Percentiles rank a stretch among this genome's conserved stretches.
Conservation (phyloP, 2,113 vertebrate species). For the Pelvicachromis taeniatus region DNA sequence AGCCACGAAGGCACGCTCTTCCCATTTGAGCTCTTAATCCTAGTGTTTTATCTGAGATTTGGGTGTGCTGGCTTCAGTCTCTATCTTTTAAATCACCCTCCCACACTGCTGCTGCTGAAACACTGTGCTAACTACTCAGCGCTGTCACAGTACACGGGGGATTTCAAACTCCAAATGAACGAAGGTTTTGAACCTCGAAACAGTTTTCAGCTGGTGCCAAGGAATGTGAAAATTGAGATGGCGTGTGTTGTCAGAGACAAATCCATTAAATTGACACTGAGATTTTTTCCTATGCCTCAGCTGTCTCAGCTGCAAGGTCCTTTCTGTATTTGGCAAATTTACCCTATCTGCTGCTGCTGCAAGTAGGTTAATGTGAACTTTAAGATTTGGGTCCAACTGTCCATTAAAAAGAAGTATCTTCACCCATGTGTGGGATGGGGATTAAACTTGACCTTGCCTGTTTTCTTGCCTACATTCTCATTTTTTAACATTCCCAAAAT, state of each 20-base stretch:
- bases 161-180: slow-evolving; percentile 19
- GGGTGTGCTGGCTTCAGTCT: slow-evolving; percentile 10
- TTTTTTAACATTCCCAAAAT: neutral
- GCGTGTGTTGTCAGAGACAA: slow-evolving; percentile 3
- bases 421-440: neutral
- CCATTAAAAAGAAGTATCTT: neutral
- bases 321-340: neutral
- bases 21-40: slow-evolving; percentile 57
- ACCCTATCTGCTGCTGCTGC: neutral
- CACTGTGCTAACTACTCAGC: neutral
- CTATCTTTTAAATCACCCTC: slow-evolving; percentile 40
- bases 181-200: neutral
- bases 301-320: neutral
- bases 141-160: neutral
- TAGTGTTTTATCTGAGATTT: slow-evolving; percentile 53
- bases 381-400: neutral
- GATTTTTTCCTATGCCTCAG: slow-evolving; percentile 38
- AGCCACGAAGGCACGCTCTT: slow-evolving; percentile 12
- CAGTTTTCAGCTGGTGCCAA: slow-evolving; percentile 29
- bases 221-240: slow-evolving; percentile 19
- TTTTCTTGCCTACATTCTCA: neutral
- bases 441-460: fast-evolving
- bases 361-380: neutral
- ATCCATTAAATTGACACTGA: slow-evolving; percentile 24
- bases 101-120: slow-evolving; percentile 4